These are phyloP conservation scores for Fissipunctia ypsillon DNA, from an alignment of 2,888 invertebrate genomes.

Conservation along the genomic window DNA sequence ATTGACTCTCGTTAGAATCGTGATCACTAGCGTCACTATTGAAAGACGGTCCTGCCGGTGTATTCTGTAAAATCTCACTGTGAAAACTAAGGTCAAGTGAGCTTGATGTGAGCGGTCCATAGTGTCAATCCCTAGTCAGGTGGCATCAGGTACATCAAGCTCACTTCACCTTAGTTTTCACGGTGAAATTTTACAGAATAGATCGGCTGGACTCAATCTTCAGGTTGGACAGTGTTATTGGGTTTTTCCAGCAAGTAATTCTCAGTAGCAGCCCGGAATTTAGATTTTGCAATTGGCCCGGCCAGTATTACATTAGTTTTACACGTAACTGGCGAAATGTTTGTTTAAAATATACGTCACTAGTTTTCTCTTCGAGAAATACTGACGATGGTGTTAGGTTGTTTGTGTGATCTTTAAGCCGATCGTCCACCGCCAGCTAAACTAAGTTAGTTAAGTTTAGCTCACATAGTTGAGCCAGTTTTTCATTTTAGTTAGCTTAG, in stretches of 20 bases:
- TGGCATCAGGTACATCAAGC: too few relatives aligned
- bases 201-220: neutral
- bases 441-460: too few relatives aligned
- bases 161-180: too few relatives aligned
- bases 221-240: neutral
- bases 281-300: slow-evolving; percentile 1
- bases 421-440: too few relatives aligned
- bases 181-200: too few relatives aligned
- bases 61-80: too few relatives aligned
- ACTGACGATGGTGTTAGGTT: neutral
- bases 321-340: neutral
- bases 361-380: slow-evolving; percentile 4
- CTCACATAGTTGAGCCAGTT: too few relatives aligned
- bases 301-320: neutral
- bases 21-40: neutral
- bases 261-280: neutral
- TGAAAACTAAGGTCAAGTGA: too few relatives aligned
- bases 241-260: slow-evolving; percentile 7
- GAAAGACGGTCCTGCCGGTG: neutral
- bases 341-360: neutral
- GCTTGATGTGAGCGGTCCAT: too few relatives aligned
- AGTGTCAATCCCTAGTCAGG: too few relatives aligned
- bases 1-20: neutral
- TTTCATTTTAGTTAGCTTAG: too few relatives aligned
- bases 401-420: neutral